A percentile compares a stretch with the other conserved stretches of the same genome.
These are phyloP conservation scores for Callorhinus ursinus DNA, from an alignment of 2,113 vertebrate genomes.

Conservation along the genomic window DNA sequence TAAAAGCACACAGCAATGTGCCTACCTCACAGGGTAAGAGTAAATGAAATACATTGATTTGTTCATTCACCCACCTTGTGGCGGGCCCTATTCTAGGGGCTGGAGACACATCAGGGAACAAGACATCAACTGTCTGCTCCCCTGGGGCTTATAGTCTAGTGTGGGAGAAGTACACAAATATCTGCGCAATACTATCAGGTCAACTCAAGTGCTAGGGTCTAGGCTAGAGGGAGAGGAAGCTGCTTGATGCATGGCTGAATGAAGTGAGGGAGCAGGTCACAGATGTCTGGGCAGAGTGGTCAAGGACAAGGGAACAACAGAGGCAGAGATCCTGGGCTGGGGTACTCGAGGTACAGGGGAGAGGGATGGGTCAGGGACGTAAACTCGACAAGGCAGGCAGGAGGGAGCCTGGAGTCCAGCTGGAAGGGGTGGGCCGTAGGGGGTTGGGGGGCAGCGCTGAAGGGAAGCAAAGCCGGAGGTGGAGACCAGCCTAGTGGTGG, in stretches of 20 bases:
- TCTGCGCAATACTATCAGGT: not conserved
- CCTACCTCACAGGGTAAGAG: not conserved
- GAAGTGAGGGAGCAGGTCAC: not conserved
- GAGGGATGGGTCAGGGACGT: not conserved
- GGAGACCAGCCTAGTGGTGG: not conserved
- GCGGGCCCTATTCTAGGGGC: not conserved
- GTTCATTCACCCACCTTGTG: not conserved
- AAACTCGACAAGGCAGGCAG: not conserved
- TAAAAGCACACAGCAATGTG: not conserved
- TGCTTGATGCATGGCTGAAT: not conserved
- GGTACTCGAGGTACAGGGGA: not conserved
- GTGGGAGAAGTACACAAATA: not conserved
- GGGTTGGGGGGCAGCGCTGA: not conserved
- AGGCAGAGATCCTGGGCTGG: not conserved
- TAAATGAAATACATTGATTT: not conserved
- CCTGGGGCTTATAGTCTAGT: not conserved
- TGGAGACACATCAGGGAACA: not conserved
- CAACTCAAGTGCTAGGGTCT: not conserved
- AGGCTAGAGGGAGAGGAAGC: not conserved
- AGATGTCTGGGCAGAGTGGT: not conserved
- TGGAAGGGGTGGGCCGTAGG: not conserved
- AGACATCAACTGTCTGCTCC: not conserved
- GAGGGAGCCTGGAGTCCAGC: not conserved
- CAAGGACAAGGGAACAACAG: not conserved
- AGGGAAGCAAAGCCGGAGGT: not conserved